Percentiles rank a stretch among this genome's conserved stretches.
Conservation (phyloP, 1,140 invertebrate genomes). For the Sitodiplosis mosellana region DNA sequence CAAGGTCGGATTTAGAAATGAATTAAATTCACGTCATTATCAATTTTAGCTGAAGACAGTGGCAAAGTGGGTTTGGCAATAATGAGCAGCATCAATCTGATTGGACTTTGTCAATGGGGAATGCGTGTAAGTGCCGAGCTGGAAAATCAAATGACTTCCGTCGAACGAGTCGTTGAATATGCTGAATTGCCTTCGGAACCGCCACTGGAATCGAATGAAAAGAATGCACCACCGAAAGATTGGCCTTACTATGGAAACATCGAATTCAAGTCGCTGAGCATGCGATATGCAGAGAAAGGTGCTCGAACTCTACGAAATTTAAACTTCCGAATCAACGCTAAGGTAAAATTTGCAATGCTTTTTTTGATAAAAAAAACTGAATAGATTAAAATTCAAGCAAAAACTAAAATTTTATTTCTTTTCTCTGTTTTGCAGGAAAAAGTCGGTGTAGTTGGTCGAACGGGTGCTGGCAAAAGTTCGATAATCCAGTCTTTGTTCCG, state of each 20-base stretch:
- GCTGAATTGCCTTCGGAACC: constrained; percentile 39
- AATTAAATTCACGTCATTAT: constrained; percentile 18
- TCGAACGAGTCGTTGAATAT: constrained; percentile 69
- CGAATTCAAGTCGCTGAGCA: constrained; percentile 34
- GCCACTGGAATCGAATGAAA: constrained; percentile 27
- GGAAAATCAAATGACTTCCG: constrained; percentile 76
- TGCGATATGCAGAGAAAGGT: constrained; percentile 33
- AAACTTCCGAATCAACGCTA: constrained; percentile 30
- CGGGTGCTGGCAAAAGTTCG: neutral
- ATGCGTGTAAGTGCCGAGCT: constrained; percentile 71
- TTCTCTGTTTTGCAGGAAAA: constrained; percentile 28
- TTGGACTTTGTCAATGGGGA: constrained; percentile 69
- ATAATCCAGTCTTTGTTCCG: neutral
- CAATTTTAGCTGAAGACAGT: constrained; percentile 35
- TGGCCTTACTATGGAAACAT: constrained; percentile 48
- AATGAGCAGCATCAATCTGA: constrained; percentile 55
- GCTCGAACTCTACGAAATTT: constrained; percentile 28
- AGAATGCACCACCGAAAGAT: constrained; percentile 30
- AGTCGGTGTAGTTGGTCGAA: constrained; percentile 1
- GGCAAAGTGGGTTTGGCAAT: constrained; percentile 63
- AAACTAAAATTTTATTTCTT: no score
- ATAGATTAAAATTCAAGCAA: no score
- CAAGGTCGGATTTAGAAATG: neutral
- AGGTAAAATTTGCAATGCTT: neutral
- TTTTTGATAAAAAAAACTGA: neutral